A percentile compares a stretch with the other conserved stretches of the same genome.
Evolutionary conservation across 1,140 invertebrate species (phyloP).

Genomic region (Globodera ellingtonae): DNA sequence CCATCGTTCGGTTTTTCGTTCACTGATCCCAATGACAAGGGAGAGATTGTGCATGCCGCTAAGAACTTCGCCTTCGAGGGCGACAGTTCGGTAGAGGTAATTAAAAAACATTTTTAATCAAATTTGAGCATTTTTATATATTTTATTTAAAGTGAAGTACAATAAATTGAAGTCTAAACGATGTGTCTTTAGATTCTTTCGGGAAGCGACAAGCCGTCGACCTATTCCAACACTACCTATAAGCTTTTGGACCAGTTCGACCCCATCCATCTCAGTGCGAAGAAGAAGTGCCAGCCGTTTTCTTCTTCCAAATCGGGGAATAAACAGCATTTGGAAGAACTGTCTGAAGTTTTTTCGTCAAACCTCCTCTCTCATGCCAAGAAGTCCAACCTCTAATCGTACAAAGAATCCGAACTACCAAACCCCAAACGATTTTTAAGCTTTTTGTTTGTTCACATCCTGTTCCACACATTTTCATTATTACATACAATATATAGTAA

Average conservation of each 20-base stretch:
- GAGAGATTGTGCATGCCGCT: not conserved
- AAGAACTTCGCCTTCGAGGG: not conserved
- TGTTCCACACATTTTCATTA: no score
- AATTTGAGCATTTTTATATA: no score
- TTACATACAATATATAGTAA: no score
- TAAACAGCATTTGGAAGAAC: not conserved
- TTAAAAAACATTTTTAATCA: no score
- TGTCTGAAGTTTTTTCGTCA: slow-evolving; percentile 1
- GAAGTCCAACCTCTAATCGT: not conserved
- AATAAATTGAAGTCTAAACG: no score
- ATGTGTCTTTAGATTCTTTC: no score
- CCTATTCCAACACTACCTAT: no score
- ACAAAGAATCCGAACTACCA: not conserved
- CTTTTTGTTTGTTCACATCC: no score
- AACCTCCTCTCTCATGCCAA: slow-evolving; percentile 19
- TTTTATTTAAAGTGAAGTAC: no score
- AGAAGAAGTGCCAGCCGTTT: not conserved
- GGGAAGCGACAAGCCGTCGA: no score
- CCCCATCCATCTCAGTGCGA: not conserved
- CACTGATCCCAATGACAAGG: not conserved
- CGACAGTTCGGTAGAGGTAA: slow-evolving; percentile 15
- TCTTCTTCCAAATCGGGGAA: not conserved
- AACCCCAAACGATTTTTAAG: no score
- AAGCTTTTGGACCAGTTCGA: not conserved
- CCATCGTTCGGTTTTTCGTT: slow-evolving; percentile 22